Percentiles rank a stretch among this genome's conserved stretches.
Conservation (phyloP, 1,140 invertebrate genomes). For the Euura lappo region DNA sequence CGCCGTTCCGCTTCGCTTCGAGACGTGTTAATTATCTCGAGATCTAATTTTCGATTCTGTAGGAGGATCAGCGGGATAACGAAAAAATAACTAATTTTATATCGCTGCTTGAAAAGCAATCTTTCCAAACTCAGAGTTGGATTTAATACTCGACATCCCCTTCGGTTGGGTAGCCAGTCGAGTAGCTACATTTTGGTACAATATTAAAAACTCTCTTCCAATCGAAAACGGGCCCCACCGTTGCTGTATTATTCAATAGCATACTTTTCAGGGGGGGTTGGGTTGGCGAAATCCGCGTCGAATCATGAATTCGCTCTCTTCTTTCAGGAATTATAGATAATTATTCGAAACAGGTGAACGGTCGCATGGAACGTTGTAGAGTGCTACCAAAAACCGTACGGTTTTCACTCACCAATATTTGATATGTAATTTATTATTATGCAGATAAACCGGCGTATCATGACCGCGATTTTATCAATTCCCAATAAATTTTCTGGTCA, state of each 20-base stretch:
- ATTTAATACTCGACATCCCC: background rate
- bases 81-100: background rate
- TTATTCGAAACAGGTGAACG: no score
- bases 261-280: background rate
- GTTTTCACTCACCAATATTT: no score
- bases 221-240: background rate
- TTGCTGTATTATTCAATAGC: background rate
- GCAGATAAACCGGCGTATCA: no score
- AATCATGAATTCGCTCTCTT: background rate
- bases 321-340: background rate
- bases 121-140: background rate
- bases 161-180: background rate
- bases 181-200: background rate
- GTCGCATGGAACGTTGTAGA: no score
- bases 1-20: no score
- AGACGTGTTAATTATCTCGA: no score
- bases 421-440: no score
- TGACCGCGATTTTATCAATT: background rate
- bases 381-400: no score
- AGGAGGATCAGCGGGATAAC: no score
- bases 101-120: background rate
- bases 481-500: background rate
- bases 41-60: no score
- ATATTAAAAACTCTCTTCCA: slow-evolving; percentile 1
- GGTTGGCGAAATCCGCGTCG: background rate